Conservation (phyloP, 2,888 invertebrate species). For the Oscheius myriophilus region DNA sequence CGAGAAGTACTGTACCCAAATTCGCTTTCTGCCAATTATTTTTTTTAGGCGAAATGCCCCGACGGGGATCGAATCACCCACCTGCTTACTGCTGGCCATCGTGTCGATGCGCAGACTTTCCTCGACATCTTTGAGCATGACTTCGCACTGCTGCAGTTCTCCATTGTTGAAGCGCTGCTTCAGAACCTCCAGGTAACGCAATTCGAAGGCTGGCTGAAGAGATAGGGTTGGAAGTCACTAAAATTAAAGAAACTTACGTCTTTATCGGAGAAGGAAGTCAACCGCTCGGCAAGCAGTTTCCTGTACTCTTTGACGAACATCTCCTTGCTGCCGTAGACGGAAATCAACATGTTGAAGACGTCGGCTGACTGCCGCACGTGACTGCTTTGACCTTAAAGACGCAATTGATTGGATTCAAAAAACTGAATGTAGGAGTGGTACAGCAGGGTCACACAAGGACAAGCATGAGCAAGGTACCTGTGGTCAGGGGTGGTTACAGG, state of each 20-base stretch:
- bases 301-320: constrained; percentile 97
- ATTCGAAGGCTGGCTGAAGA: constrained; percentile 75
- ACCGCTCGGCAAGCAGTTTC: constrained; percentile 87
- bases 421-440: no score
- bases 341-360: constrained; percentile 96
- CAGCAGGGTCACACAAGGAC: no score
- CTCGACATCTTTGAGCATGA: constrained; percentile 93
- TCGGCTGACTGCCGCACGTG: constrained; percentile 79
- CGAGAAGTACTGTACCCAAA: no score
- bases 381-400: constrained; percentile 52
- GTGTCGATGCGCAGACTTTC: constrained; percentile 79
- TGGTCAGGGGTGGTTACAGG: no score
- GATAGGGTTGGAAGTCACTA: background rate
- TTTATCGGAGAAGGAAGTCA: constrained; percentile 74
- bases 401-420: no score
- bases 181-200: constrained; percentile 88
- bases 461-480: no score
- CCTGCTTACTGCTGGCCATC: constrained; percentile 8
- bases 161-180: constrained; percentile 93
- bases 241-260: constrained; percentile 48
- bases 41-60: background rate
- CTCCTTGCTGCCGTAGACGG: constrained; percentile 97
- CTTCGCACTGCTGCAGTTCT: constrained; percentile 95
- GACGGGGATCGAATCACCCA: constrained; percentile 1
- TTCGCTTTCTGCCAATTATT: no score